Evolutionary conservation across 2,888 invertebrate genomes (phyloP), one percentile per base, ranked within the genome.

Genomic region (Netelia virgata): DNA sequence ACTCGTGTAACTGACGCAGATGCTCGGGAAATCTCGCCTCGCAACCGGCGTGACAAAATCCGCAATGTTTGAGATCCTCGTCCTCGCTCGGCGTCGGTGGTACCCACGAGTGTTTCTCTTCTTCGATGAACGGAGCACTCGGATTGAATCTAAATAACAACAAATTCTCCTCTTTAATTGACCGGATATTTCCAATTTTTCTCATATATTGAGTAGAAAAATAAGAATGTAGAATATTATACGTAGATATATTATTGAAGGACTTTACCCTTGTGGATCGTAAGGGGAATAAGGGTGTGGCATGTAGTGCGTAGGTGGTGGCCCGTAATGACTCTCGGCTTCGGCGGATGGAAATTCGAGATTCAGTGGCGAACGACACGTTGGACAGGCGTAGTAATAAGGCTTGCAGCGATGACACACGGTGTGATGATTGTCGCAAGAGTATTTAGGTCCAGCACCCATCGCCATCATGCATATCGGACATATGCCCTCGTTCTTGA

Each of bases 331-430:
- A 5, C 81, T 28, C 23, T 77, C 81, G 36, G 63, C 18, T n/a
- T 85, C 84, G 0, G 82, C 55, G 8, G 86, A 70, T 36, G 83
- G 76, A 77, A 85, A 84, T 75, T 90, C 83, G 18, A 87, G 41
- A 50, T 87, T 73, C 77, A 93, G 74, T 3, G 90, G 86, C 36
- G 87, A 84, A 14, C 74, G 83, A 69, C 93, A 93, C 41, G 85
- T 89, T 20, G 92, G 91, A 82, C 93, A 93, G 23, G 82, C 78
- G 85, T 88, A 90, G 83, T 92, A 92, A 86, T 91, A 90, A 10
- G 92, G 91, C 79, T 92, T 93, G 88, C 93, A 92, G 9, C 92
- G 90, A 66, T 90, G 89, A 75, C 92, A 93, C 20, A 92, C 80
- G 43, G 87, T 87, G 87, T 92, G 92, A 6, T 85, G 85, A 61